These are phyloP conservation scores for Ochropleura leucogaster DNA, from an alignment of 2,888 invertebrate genomes.

Conservation along the genomic window DNA sequence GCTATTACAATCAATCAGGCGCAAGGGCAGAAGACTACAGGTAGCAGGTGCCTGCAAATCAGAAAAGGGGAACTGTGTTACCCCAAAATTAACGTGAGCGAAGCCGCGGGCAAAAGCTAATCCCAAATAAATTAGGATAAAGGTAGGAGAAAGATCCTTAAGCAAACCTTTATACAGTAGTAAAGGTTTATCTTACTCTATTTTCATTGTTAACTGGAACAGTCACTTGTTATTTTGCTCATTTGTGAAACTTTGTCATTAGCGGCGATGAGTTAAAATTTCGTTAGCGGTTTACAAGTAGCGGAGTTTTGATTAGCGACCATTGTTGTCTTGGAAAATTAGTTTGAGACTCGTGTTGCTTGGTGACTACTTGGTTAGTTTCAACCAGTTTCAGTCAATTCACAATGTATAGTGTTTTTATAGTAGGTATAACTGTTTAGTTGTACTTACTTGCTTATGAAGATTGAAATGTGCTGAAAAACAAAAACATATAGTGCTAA, in stretches of 20 bases:
- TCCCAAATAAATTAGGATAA: neutral
- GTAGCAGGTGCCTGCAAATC: too few species aligned
- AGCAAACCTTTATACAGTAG: constrained; percentile 20
- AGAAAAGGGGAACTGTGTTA: too few species aligned
- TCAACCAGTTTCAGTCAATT: constrained; percentile 5
- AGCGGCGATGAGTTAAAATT: constrained; percentile 60
- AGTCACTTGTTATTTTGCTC: constrained; percentile 44
- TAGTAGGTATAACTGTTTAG: neutral
- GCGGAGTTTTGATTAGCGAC: constrained; percentile 76
- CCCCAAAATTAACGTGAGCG: too few species aligned
- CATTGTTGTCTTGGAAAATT: constrained; percentile 71
- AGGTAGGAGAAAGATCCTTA: neutral
- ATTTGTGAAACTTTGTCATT: constrained; percentile 39
- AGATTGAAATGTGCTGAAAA: neutral
- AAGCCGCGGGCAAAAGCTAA: too few species aligned
- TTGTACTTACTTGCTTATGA: neutral
- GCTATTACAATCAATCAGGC: too few species aligned
- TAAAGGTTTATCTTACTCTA: constrained; percentile 22
- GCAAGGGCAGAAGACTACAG: too few species aligned
- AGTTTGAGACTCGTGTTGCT: constrained; percentile 41
- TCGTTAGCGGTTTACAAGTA: constrained; percentile 72
- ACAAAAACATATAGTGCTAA: neutral
- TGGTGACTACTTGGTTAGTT: constrained; percentile 21
- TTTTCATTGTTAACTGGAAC: constrained; percentile 21
- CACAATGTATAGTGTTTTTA: neutral